phyloP scores from a whole-genome alignment of 2,113 vertebrate species.

The Microcebus jonahi region DNA sequence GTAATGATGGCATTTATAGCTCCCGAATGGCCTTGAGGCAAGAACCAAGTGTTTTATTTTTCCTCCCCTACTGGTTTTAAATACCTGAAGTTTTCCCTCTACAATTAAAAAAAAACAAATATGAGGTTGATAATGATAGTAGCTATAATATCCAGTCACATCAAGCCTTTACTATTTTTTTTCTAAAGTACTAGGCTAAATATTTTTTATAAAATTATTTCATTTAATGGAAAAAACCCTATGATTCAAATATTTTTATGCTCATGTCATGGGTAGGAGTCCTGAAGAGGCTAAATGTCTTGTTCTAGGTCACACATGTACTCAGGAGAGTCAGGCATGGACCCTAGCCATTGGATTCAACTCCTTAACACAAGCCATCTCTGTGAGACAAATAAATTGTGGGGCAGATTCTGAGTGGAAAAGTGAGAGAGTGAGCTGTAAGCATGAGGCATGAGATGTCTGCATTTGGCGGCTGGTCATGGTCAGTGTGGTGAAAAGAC shows the following conservation, averaged over 20 bases:
- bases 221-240: background rate
- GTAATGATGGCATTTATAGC: background rate
- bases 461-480: background rate
- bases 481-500: background rate
- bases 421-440: background rate
- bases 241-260: background rate
- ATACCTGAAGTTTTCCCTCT: background rate
- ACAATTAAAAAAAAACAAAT: background rate
- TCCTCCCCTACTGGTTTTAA: background rate
- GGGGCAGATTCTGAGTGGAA: background rate
- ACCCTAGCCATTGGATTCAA: background rate
- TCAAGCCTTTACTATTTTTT: background rate
- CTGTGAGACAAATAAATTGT: background rate
- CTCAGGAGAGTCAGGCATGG: background rate
- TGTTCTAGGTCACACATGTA: background rate
- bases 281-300: background rate
- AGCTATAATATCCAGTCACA: background rate
- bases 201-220: conserved; percentile 4
- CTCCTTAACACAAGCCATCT: background rate
- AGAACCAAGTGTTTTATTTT: background rate
- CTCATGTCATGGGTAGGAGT: background rate
- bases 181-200: background rate
- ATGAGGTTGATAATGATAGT: background rate
- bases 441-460: background rate
- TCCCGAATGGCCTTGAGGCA: background rate